Percentiles rank a stretch among this genome's conserved stretches.
phyloP scores from a whole-genome alignment of 2,113 vertebrate genomes.

The Scortum barcoo region DNA sequence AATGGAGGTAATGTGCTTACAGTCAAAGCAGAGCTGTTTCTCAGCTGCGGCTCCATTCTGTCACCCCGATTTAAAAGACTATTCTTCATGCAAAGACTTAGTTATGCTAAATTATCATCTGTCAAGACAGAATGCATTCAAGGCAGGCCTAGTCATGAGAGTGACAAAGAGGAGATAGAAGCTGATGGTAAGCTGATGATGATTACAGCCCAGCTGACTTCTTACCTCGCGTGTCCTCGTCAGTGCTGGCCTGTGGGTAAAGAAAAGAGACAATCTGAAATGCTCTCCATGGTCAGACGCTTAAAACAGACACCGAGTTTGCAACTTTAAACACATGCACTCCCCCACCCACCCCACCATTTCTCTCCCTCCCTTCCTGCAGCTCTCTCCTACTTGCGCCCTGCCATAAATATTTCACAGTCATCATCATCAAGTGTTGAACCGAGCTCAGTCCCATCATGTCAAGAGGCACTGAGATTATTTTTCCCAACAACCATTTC shows the following conservation, averaged over 20 bases:
- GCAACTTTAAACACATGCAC: constrained; percentile 9
- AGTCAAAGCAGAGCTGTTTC: constrained; percentile 35
- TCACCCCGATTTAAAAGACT: constrained; percentile 50
- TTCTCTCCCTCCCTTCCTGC: background rate
- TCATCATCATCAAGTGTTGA: constrained; percentile 19
- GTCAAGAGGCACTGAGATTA: constrained; percentile 13
- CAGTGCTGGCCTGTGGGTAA: constrained; percentile 32
- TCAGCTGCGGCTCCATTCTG: constrained; percentile 62
- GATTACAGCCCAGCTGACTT: constrained; percentile 4
- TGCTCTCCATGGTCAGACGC: constrained; percentile 14
- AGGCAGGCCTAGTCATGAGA: constrained; percentile 5
- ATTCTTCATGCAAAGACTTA: constrained; percentile 54
- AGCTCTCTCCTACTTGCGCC: background rate
- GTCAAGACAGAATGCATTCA: constrained; percentile 39
- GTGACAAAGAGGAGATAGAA: constrained; percentile 24
- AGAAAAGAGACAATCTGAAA: constrained; percentile 37
- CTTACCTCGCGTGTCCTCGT: constrained; percentile 57
- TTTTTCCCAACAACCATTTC: constrained; percentile 16
- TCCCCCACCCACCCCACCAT: no score
- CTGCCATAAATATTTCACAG: constrained; percentile 57
- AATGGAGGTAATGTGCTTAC: constrained; percentile 3
- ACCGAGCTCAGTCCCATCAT: constrained; percentile 24
- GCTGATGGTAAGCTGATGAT: constrained; percentile 33
- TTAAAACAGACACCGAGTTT: constrained; percentile 33
- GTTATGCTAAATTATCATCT: constrained; percentile 60